Conservation (phyloP, 2,888 invertebrate genomes). For the Abscondita cerata region DNA sequence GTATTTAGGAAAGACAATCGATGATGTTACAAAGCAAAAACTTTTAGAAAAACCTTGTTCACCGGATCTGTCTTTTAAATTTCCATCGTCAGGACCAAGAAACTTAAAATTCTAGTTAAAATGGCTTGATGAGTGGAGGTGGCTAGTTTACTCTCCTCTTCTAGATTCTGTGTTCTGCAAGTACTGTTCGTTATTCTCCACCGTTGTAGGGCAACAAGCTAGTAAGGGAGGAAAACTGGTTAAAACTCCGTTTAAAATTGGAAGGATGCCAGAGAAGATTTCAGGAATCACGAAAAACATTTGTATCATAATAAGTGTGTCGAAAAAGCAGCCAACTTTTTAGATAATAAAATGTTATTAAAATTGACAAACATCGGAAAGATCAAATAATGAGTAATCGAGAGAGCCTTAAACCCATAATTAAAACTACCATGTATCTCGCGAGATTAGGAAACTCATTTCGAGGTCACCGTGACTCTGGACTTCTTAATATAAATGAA, state of each 20-base stretch:
- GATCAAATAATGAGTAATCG: no score
- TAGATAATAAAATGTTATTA: no score
- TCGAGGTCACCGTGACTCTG: no score
- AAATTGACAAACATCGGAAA: no score
- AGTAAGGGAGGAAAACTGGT: no score
- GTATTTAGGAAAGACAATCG: constrained; percentile 10
- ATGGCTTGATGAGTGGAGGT: neutral
- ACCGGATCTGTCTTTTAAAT: constrained; percentile 10
- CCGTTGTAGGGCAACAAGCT: constrained; percentile 4
- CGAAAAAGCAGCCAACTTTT: constrained; percentile 1
- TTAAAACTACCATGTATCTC: no score
- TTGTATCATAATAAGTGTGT: no score
- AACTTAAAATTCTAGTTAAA: constrained; percentile 8
- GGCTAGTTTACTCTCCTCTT: constrained; percentile 5
- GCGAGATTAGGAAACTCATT: no score
- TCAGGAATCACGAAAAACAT: constrained; percentile 9
- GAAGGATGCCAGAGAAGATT: neutral
- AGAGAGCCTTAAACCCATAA: no score
- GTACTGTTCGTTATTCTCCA: constrained; percentile 6
- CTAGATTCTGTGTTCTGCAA: constrained; percentile 12
- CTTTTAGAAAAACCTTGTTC: constrained; percentile 8
- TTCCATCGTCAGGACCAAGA: constrained; percentile 10
- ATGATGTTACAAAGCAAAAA: constrained; percentile 13
- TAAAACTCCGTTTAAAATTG: constrained; percentile 1
- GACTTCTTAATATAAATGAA: no score